phyloP scores from a whole-genome alignment of 2,888 invertebrate genomes.

The Griposia aprilina region DNA sequence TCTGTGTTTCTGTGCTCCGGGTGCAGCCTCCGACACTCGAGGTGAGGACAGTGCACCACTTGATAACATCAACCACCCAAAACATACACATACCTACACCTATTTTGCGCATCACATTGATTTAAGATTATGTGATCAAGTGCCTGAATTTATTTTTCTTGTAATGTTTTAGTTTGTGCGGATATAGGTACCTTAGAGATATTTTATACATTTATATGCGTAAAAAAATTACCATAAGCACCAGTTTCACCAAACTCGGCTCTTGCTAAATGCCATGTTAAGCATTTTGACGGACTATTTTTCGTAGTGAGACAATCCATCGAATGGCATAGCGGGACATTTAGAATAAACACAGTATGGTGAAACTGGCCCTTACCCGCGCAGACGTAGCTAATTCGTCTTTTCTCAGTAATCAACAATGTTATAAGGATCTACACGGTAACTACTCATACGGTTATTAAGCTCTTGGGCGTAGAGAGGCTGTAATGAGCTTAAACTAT shows the following conservation, averaged over 20 bases:
- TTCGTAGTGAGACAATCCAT: no score
- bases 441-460: constrained; percentile 6
- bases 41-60: constrained; percentile 72
- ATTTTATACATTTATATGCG: neutral
- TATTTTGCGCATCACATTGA: constrained; percentile 8
- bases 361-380: no score
- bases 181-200: neutral
- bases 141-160: constrained; percentile 17
- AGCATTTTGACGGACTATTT: no score
- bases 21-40: constrained; percentile 67
- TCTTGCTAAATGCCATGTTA: no score
- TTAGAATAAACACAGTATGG: no score
- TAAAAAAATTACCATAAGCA: neutral
- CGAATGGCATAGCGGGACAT: no score
- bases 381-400: neutral
- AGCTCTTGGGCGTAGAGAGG: constrained; percentile 22
- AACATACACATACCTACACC: constrained; percentile 2
- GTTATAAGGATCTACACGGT: neutral
- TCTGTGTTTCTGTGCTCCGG: constrained; percentile 63
- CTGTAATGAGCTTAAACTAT: constrained; percentile 22
- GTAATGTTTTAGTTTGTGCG: constrained; percentile 15
- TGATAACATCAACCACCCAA: constrained; percentile 51
- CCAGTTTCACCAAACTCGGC: no score
- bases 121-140: constrained; percentile 24
- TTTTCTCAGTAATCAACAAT: neutral